Percentiles rank a stretch among this genome's conserved stretches.
Conservation (phyloP, 2,888 invertebrate genomes). For the Caenorhabditis parvicauda region DNA sequence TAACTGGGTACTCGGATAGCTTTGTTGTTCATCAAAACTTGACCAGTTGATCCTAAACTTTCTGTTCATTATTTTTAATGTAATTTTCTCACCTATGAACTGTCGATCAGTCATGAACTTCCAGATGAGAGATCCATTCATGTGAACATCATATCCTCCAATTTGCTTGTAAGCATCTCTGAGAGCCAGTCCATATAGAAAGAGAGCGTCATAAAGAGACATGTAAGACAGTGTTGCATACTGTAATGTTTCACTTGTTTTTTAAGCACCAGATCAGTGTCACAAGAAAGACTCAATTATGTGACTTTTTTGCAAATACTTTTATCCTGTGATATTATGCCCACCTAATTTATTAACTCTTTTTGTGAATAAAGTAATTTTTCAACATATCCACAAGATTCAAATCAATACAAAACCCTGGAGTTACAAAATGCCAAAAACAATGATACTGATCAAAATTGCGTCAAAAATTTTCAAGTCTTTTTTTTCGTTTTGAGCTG, state of each 20-base stretch:
- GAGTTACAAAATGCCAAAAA: too few relatives aligned
- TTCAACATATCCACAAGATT: too few relatives aligned
- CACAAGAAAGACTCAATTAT: neutral
- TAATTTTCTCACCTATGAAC: constrained; percentile 40
- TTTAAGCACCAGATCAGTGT: neutral
- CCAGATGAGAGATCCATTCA: constrained; percentile 56
- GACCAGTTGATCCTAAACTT: constrained; percentile 51
- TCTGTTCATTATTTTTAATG: neutral
- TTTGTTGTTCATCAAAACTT: constrained; percentile 61
- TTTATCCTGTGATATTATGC: too few relatives aligned
- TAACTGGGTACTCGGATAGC: constrained; percentile 59
- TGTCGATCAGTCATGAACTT: constrained; percentile 56
- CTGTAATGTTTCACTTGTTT: constrained; percentile 23
- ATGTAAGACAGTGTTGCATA: constrained; percentile 60
- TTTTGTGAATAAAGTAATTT: too few relatives aligned
- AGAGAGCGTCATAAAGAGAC: constrained; percentile 59
- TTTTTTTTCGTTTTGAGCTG: too few relatives aligned
- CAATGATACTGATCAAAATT: too few relatives aligned
- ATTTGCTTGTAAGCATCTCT: constrained; percentile 58
- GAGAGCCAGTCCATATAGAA: constrained; percentile 57
- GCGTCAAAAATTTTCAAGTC: too few relatives aligned
- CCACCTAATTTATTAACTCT: too few relatives aligned
- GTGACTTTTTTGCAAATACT: too few relatives aligned
- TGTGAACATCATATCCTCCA: constrained; percentile 41
- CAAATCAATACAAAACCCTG: too few relatives aligned